These are phyloP conservation scores for Onthophagus sagittarius DNA, from an alignment of 2,888 invertebrate genomes.

Conservation along the genomic window DNA sequence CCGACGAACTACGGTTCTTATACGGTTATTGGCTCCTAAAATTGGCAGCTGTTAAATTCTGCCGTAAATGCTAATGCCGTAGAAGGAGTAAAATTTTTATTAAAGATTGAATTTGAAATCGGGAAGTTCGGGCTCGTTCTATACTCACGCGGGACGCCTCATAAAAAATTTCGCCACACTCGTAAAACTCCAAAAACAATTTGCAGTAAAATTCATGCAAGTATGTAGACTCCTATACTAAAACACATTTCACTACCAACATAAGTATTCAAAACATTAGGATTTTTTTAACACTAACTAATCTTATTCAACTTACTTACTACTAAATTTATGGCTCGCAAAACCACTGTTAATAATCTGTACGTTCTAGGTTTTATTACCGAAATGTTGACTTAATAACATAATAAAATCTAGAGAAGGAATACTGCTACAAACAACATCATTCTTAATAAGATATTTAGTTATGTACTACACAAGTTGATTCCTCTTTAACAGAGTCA, in stretches of 20 bases:
- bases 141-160: not conserved
- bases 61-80: not conserved
- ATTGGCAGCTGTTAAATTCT: not conserved
- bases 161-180: conserved; percentile 7
- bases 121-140: not conserved
- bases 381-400: no score
- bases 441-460: no score
- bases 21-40: not conserved
- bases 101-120: conserved; percentile 13
- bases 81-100: conserved; percentile 8
- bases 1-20: not conserved
- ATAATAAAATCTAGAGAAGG: no score
- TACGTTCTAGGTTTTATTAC: no score
- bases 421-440: no score
- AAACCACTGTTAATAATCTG: no score
- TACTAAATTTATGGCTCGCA: no score
- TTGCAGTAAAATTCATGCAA: conserved; percentile 9
- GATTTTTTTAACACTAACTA: not conserved
- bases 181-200: conserved; percentile 9
- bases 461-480: no score
- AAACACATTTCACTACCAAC: not conserved
- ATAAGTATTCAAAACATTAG: not conserved
- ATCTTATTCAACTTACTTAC: no score
- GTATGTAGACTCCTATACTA: not conserved
- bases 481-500: no score